These are phyloP conservation scores for Hydrolagus affinis DNA, from an alignment of 2,113 vertebrate genomes.

Conservation along the genomic window DNA sequence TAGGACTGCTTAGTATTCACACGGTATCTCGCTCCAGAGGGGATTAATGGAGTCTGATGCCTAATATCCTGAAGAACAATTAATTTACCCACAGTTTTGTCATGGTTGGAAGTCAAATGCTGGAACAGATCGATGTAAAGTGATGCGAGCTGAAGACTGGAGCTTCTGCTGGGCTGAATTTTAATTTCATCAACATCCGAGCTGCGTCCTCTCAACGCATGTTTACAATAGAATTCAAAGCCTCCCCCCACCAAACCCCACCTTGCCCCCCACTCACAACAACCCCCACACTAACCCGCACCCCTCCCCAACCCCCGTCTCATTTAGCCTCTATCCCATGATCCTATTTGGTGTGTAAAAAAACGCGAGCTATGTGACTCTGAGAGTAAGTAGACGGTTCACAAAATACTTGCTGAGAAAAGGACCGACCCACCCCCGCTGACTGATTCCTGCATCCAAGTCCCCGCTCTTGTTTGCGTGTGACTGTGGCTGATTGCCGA, in stretches of 20 bases:
- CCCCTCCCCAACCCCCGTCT: no score
- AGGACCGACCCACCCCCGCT: no score
- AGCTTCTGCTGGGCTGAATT: conserved; percentile 86
- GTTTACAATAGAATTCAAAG: conserved; percentile 62
- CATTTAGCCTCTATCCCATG: conserved; percentile 47
- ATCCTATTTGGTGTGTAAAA: conserved; percentile 40
- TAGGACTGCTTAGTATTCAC: conserved; percentile 88
- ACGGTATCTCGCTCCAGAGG: conserved; percentile 81
- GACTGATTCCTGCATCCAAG: no score
- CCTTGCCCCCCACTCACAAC: no score
- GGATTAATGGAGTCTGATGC: conserved; percentile 99
- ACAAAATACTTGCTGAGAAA: no score
- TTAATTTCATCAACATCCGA: conserved; percentile 85
- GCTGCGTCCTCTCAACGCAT: conserved; percentile 67
- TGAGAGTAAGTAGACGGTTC: no score
- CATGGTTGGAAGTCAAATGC: conserved; percentile 99
- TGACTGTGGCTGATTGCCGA: no score
- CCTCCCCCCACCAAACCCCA: no score
- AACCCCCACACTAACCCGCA: no score
- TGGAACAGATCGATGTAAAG: conserved; percentile 98
- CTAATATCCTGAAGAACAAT: conserved; percentile 99
- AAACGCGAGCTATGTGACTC: no score
- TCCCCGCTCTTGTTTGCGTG: no score
- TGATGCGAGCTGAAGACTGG: conserved; percentile 76
- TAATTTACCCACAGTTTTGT: conserved; percentile 99